Conservation (phyloP, 2,797 vertebrate species). For the Eulemur rubriventer region DNA sequence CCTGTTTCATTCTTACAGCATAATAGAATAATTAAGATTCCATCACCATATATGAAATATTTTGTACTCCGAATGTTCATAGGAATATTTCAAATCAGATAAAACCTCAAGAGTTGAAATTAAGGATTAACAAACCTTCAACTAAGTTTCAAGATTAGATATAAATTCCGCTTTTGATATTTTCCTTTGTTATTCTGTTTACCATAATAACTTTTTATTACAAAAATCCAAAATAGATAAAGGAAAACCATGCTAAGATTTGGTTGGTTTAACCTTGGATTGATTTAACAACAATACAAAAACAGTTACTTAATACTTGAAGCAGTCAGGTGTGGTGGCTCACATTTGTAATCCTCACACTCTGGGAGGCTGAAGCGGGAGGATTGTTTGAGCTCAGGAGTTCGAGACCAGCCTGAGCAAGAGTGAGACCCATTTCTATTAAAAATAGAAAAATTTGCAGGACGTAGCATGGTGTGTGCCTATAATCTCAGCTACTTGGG, state of each 20-base stretch:
- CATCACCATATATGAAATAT: conserved; percentile 46
- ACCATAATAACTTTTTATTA: not conserved
- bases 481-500: too few species aligned
- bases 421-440: too few species aligned
- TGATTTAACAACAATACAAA: not conserved
- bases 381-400: too few species aligned
- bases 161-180: not conserved
- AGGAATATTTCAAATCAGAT: conserved; percentile 64
- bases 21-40: conserved; percentile 78
- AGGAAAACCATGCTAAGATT: not conserved
- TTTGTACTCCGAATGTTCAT: conserved; percentile 61
- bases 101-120: conserved; percentile 53
- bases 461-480: too few species aligned
- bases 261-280: not conserved
- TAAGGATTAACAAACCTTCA: not conserved
- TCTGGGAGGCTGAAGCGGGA: too few species aligned
- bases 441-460: too few species aligned
- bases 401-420: too few species aligned
- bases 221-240: conserved; percentile 15
- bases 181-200: not conserved
- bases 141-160: not conserved
- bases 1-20: conserved; percentile 79
- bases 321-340: not conserved
- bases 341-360: too few species aligned
- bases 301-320: not conserved